Base-by-base conservation (phyloP, 2,113 vertebrate species). In the Nerophis lumbriciformis region DNA sequence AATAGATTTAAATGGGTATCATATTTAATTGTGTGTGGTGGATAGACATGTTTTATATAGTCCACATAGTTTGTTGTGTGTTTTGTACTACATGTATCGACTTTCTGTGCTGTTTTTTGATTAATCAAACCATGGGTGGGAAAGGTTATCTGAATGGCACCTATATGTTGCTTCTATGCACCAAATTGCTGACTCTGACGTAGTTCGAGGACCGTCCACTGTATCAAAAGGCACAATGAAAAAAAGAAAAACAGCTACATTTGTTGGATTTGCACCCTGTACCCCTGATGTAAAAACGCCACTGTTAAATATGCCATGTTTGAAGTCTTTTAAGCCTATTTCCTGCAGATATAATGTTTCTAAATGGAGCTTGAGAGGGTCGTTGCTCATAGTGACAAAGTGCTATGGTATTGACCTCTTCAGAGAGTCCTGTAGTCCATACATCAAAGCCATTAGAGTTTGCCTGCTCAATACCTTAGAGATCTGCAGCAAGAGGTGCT, bases 401-500 rank as follows among this genome's bases (percentile, higher is more conserved):
- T 87, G 83, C 83, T 80, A 76, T 82, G 78, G 82, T 85, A 86
- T 86, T 91, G 88, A 90, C 88, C 83, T 88, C 87, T 90, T 89
- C 80, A 71, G 81, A 82, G 83, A 83, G 73, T 85, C 77, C 83
- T 85, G 85, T 83, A 88, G 83, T 84, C 79, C 81, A 88, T 88
- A 87, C 83, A 88, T 87, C 88, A 88, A 87, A 87, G 78, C 85
- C 82, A 85, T 89, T 89, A 88, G 77, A 84, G 73, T 75, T 72
- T 86, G 78, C 68, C 68, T 76, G 61, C 88, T 92, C 91, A 89
- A 91, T 92, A 92, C 73, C 82, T 81, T 80, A 80, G 73, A 90
- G 88, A 89, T 89, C 88, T 88, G 86, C 87, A 59, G 83, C 81
- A 75, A 82, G 80, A 85, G 86, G 88, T 87, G 90, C 91, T 90